phyloP scores from a whole-genome alignment of 2,113 vertebrate species.

The Sterrhoptilus dennistouni region DNA sequence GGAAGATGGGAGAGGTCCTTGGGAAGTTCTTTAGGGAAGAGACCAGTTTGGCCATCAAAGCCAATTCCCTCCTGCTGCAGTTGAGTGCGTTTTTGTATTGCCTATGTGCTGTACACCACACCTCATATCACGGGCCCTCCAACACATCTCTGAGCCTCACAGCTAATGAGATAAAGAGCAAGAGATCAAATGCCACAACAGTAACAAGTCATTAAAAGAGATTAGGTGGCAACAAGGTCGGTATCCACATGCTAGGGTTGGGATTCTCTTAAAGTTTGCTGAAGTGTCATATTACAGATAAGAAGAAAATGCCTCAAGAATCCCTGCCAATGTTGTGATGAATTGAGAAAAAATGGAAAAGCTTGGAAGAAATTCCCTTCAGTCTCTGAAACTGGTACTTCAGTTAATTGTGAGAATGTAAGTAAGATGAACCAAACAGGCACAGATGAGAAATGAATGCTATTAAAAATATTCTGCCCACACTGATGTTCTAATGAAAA shows the following conservation, averaged over 20 bases:
- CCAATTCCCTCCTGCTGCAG: background rate
- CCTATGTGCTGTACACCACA: background rate
- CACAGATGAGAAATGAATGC: slow-evolving; percentile 26
- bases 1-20: background rate
- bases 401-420: background rate
- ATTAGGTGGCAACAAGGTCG: background rate
- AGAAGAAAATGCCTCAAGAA: background rate
- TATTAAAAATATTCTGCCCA: slow-evolving; percentile 45
- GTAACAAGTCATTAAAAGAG: background rate
- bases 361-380: background rate
- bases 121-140: background rate
- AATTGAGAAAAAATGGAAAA: background rate
- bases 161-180: background rate
- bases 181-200: background rate
- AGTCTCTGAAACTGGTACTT: background rate
- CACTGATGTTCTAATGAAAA: slow-evolving; percentile 35
- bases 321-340: background rate
- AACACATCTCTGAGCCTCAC: background rate
- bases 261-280: background rate
- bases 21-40: background rate
- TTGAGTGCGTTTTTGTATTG: background rate
- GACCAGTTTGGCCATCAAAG: background rate
- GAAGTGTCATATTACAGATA: background rate
- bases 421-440: slow-evolving; percentile 9
- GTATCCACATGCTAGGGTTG: background rate